Evolutionary conservation across 2,797 vertebrate species (phyloP).

Genomic region (Gallinago nigripennis): DNA sequence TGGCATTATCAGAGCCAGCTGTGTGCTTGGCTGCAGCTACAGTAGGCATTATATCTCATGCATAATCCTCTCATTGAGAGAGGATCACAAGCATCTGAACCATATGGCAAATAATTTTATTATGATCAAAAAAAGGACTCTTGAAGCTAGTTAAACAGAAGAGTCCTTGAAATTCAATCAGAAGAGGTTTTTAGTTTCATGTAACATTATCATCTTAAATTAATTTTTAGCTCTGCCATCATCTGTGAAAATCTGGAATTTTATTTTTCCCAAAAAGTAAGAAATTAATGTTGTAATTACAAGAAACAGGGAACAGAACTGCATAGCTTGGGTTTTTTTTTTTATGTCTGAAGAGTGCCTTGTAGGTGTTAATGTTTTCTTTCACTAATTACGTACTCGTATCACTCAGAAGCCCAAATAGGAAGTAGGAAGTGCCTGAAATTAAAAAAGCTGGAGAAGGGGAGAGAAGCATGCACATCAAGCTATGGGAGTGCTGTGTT

Average conservation of each 20-base stretch:
- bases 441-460: neutral
- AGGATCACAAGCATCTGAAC: conserved; percentile 79
- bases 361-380: conserved; percentile 32
- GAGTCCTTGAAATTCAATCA: conserved; percentile 83
- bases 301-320: conserved; percentile 22
- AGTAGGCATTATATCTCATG: conserved; percentile 86
- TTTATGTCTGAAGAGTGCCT: conserved; percentile 27
- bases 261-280: conserved; percentile 42
- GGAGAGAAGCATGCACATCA: neutral
- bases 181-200: conserved; percentile 76
- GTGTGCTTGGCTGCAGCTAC: conserved; percentile 83
- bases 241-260: conserved; percentile 41
- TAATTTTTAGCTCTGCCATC: conserved; percentile 66
- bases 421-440: conserved; percentile 41
- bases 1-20: conserved; percentile 90
- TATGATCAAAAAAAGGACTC: conserved; percentile 85
- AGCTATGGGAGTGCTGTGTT: neutral
- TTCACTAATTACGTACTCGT: conserved; percentile 25
- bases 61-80: conserved; percentile 82
- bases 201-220: conserved; percentile 71
- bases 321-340: neutral
- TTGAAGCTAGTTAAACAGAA: conserved; percentile 82
- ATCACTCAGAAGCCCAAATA: conserved; percentile 18
- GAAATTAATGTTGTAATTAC: conserved; percentile 42
- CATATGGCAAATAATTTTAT: conserved; percentile 87